Conservation (phyloP, 2,888 invertebrate species). For the Drosophila borborema region DNA sequence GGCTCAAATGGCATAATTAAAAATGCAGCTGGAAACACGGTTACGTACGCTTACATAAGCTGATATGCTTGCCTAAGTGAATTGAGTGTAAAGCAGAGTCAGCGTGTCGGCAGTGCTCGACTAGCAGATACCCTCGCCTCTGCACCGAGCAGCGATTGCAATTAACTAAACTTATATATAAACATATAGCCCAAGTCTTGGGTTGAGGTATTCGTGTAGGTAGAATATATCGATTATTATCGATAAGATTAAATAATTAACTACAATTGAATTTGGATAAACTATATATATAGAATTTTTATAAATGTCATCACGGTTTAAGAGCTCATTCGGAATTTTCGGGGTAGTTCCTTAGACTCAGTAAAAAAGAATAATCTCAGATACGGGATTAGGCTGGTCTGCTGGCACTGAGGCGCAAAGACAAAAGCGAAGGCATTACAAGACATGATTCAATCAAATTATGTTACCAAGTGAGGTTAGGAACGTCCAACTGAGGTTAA, state of each 20-base stretch:
- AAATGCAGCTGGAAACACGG: not conserved
- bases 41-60: not conserved
- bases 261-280: not conserved
- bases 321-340: no score
- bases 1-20: constrained; percentile 1
- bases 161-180: no score
- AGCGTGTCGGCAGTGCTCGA: not conserved
- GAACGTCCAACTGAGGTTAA: not conserved
- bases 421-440: not conserved
- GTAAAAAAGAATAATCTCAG: no score
- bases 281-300: not conserved
- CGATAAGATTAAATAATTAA: not conserved
- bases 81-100: not conserved
- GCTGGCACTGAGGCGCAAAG: no score
- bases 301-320: no score
- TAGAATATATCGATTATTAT: not conserved
- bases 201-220: no score
- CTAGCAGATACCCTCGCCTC: not conserved
- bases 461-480: not conserved
- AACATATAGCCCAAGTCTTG: no score
- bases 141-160: not conserved
- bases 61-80: not conserved
- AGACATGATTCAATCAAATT: not conserved
- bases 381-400: no score
- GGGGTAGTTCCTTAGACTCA: no score